A percentile compares a stretch with the other conserved stretches of the same genome.
phyloP scores from a whole-genome alignment of 2,113 vertebrate species.

The Hippocampus guttulatus region DNA sequence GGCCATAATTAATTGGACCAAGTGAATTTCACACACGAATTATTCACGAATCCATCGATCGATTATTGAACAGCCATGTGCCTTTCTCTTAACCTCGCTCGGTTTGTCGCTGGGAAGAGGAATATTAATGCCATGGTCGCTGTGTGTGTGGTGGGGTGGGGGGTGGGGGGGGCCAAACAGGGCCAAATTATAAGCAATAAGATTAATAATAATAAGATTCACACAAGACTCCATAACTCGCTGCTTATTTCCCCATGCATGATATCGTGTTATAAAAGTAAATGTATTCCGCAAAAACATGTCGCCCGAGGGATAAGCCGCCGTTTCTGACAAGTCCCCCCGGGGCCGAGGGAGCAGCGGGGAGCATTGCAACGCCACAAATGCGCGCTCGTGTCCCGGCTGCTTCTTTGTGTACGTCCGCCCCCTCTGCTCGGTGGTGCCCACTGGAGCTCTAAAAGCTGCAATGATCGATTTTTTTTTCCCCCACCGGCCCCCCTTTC shows the following conservation, averaged over 20 bases:
- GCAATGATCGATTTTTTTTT: constrained; percentile 76
- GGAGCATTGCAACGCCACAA: constrained; percentile 35
- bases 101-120: constrained; percentile 59
- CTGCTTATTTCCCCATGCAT: constrained; percentile 3
- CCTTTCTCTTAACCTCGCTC: constrained; percentile 67
- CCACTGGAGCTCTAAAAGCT: constrained; percentile 80
- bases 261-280: not conserved
- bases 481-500: constrained; percentile 55
- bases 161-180: not conserved
- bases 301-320: not conserved
- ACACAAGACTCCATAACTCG: not conserved
- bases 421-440: constrained; percentile 64
- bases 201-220: not conserved
- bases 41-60: constrained; percentile 76
- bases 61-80: constrained; percentile 68
- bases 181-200: constrained; percentile 6
- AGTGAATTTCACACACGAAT: constrained; percentile 76
- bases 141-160: not conserved
- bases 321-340: not conserved
- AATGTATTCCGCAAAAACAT: not conserved
- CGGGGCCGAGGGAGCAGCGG: constrained; percentile 26
- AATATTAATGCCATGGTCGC: constrained; percentile 61
- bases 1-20: constrained; percentile 74
- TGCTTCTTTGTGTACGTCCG: constrained; percentile 63
- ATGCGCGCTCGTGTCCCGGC: constrained; percentile 32